Evolutionary conservation across 1,140 invertebrate genomes (phyloP).

Genomic region (Medauroidea extradentata): DNA sequence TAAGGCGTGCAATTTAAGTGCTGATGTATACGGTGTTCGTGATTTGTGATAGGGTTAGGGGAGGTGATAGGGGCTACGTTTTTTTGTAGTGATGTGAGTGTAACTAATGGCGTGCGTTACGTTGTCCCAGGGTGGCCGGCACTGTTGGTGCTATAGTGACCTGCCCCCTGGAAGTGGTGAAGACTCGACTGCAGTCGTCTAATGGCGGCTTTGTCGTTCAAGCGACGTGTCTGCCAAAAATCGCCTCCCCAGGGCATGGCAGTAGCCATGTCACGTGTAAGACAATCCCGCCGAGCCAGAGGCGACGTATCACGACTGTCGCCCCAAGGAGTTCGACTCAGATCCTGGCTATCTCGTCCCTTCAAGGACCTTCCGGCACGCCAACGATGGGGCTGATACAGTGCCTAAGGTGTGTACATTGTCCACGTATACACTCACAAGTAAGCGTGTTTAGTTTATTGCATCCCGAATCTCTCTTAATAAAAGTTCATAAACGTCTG

Average conservation of each 20-base stretch:
- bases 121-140: constrained; percentile 74
- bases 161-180: constrained; percentile 97
- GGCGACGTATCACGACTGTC: constrained; percentile 44
- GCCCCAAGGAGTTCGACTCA: constrained; percentile 29
- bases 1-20: too few relatives aligned
- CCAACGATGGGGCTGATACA: constrained; percentile 58
- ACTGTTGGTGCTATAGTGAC: constrained; percentile 95
- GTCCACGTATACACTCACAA: too few relatives aligned
- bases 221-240: constrained; percentile 34
- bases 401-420: constrained; percentile 55
- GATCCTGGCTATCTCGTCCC: constrained; percentile 58
- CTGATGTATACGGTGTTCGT: too few relatives aligned
- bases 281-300: constrained; percentile 43
- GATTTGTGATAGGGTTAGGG: too few relatives aligned
- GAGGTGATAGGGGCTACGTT: too few relatives aligned
- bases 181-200: constrained; percentile 95
- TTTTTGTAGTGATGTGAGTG: not conserved
- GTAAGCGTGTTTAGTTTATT: too few relatives aligned
- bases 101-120: constrained; percentile 12
- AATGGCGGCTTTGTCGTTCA: constrained; percentile 56
- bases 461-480: too few relatives aligned
- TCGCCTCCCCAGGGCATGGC: constrained; percentile 45
- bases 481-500: too few relatives aligned
- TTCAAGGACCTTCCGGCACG: constrained; percentile 49
- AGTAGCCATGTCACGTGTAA: constrained; percentile 47